phyloP scores from a whole-genome alignment of 2,888 invertebrate species.

The Dicroscelio sp. region DNA sequence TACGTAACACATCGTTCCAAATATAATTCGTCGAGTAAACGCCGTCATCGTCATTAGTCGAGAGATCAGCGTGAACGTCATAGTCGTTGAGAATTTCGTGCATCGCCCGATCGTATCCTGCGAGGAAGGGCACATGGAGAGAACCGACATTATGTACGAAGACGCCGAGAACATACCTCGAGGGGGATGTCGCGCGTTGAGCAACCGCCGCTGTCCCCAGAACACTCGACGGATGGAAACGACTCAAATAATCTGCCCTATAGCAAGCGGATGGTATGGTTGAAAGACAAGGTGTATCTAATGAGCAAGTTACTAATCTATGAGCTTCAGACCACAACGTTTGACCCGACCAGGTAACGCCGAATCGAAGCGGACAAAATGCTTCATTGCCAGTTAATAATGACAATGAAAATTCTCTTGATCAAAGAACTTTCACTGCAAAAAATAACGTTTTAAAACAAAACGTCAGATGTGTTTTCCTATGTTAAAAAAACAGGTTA shows the following conservation, averaged over 20 bases:
- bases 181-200: not conserved
- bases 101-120: not conserved
- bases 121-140: not conserved
- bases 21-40: no score
- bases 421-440: no score
- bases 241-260: no score
- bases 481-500: no score
- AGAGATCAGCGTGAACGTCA: no score
- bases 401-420: not conserved
- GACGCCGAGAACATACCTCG: not conserved
- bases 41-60: no score
- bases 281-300: not conserved
- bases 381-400: not conserved
- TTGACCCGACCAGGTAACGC: not conserved
- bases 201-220: no score
- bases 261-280: not conserved
- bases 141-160: not conserved
- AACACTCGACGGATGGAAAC: no score
- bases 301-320: not conserved
- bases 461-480: no score
- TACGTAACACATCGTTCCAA: no score
- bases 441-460: no score
- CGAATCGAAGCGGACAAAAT: not conserved
- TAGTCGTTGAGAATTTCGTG: no score
- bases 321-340: not conserved